A percentile compares a stretch with the other conserved stretches of the same genome.
Evolutionary conservation across 2,113 vertebrate genomes (phyloP).

Genomic region (Circaetus cinerascens): DNA sequence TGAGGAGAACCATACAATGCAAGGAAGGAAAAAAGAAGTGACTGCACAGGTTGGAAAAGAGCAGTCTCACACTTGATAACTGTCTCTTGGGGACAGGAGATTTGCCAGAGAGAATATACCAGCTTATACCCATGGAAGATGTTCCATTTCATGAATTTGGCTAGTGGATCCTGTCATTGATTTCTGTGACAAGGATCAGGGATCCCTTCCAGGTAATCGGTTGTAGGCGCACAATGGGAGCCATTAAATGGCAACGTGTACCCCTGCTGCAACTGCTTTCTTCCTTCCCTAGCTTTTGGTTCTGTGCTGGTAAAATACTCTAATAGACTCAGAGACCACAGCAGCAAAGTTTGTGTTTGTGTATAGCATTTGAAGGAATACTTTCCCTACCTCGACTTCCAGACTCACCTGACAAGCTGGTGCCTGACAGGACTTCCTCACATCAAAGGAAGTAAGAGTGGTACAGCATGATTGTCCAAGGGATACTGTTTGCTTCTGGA

Average conservation of each 20-base stretch:
- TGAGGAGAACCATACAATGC: background rate
- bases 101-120: background rate
- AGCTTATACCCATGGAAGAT: background rate
- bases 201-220: background rate
- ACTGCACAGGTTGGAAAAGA: background rate
- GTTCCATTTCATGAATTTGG: background rate
- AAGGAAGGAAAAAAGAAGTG: background rate
- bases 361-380: background rate
- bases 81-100: background rate
- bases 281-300: background rate
- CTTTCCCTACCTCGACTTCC: background rate
- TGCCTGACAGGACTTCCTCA: background rate
- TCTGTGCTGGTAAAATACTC: background rate
- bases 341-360: background rate
- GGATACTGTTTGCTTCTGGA: background rate
- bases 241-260: background rate
- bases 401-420: background rate
- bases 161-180: background rate
- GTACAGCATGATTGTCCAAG: fast-evolving
- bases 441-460: background rate
- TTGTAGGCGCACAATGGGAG: background rate
- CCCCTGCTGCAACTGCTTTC: background rate
- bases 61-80: background rate
- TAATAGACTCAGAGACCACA: background rate
- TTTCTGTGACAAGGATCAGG: background rate